Evolutionary conservation across 2,888 invertebrate genomes (phyloP).

Genomic region (Caenorhabditis sp.): DNA sequence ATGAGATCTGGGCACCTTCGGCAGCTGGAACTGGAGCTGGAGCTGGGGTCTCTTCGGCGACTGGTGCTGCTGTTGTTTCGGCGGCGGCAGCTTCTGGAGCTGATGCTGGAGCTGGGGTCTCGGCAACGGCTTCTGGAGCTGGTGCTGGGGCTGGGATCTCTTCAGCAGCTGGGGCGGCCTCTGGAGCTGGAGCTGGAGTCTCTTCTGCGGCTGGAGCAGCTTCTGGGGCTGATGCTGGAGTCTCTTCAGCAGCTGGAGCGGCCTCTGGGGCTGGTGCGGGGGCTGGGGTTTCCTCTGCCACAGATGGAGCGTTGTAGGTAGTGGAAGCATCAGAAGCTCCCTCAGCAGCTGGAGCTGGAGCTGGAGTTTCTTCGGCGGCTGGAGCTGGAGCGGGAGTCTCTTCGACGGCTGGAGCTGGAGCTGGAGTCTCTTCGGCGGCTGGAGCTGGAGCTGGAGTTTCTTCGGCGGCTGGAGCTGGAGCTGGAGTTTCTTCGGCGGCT

Average conservation of each 20-base stretch:
- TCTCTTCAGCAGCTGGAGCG: constrained; percentile 27
- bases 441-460: constrained; percentile 37
- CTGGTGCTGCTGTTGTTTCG: constrained; percentile 21
- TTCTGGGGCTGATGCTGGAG: constrained; percentile 40
- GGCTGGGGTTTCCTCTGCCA: constrained; percentile 26
- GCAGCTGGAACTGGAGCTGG: constrained; percentile 30
- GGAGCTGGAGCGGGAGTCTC: constrained; percentile 47
- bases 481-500: constrained; percentile 35
- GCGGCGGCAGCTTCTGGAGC: constrained; percentile 23
- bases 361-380: constrained; percentile 28
- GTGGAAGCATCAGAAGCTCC: constrained; percentile 12
- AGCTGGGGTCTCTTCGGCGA: constrained; percentile 21
- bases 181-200: constrained; percentile 39
- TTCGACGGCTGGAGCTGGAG: constrained; percentile 20
- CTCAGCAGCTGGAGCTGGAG: constrained; percentile 32
- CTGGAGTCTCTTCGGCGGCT: constrained; percentile 14
- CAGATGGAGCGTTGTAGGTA: background rate
- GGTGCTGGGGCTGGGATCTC: constrained; percentile 12
- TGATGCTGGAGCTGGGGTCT: constrained; percentile 23
- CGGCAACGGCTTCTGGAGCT: constrained; percentile 42
- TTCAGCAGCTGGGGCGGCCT: constrained; percentile 20
- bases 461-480: constrained; percentile 39
- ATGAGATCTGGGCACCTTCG: constrained; percentile 37
- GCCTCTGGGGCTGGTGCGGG: constrained; percentile 25
- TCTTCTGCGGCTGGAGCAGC: constrained; percentile 40